Evolutionary conservation across 2,797 vertebrate species (phyloP), one percentile per base, ranked within the genome.

Genomic region (Enteromius viviparus): DNA sequence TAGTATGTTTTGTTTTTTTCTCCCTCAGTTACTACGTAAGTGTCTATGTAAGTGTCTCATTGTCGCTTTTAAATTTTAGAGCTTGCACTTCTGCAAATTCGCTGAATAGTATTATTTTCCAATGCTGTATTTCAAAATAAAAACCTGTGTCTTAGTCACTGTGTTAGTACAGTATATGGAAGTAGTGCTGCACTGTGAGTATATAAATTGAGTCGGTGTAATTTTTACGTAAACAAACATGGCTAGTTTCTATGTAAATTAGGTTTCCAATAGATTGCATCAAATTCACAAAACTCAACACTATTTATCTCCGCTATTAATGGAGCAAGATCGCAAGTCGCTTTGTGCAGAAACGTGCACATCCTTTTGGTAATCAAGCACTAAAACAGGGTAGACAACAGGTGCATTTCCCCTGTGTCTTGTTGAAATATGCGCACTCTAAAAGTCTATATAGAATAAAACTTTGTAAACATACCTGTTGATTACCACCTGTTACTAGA

Each of bases 401-500:
- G 2, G 2, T 3, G 12, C 51, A 55, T 15, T 75, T 37, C 11
- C 26, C 26, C 26, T 26, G 26, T 26, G 14, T 12, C 29, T 53
- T 34, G 29, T 75, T 32, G 8, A 19, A 58, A 55, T 23, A 32
- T n/a, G 9, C 51, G 17, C 21, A 74, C 32, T 55, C 51, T 58
- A n/a, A 37, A 1, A 55, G 12, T 49, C 6, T 11, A 37, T 37
- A 37, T 37, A 37, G 34, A 37, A 37, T 37, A 37, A 37, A 37
- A 37, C 34, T 37, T 37, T 37, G 34, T 37, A 70, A 80, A 47
- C 66, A 58, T 12, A 68, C 40, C 23, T 68, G 40, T 60, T 51
- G n/a, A 68, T 75, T 47, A 62, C 6, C 53, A 80, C 53, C 42
- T 81, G 53, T 47, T 64, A 14, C 6, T 21, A 66, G 29, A 58